Evolutionary conservation across 2,797 vertebrate genomes (phyloP).

Genomic region (Pitangus sulphuratus): DNA sequence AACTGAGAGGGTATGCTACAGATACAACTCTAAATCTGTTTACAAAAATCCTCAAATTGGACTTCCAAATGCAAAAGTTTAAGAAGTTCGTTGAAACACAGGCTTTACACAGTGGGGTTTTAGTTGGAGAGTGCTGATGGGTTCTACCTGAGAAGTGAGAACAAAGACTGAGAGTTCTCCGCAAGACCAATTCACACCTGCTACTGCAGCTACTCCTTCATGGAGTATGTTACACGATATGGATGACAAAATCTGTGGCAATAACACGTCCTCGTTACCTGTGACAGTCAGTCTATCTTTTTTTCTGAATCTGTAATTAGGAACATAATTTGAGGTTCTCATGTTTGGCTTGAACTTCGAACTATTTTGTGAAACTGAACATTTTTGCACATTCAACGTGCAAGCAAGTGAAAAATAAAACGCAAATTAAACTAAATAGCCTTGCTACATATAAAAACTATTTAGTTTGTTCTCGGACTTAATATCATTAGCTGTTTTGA

Average conservation of each 20-base stretch:
- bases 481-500: neutral
- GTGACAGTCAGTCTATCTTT: neutral
- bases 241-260: neutral
- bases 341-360: neutral
- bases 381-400: neutral
- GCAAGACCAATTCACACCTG: neutral
- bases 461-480: neutral
- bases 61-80: neutral
- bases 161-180: neutral
- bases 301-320: neutral
- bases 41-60: neutral
- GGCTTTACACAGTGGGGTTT: neutral
- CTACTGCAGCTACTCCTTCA: neutral
- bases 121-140: neutral
- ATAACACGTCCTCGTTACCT: neutral
- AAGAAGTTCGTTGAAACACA: neutral
- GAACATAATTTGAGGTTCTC: neutral
- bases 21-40: neutral
- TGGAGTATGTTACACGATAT: neutral
- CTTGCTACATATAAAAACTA: neutral
- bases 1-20: neutral
- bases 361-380: neutral
- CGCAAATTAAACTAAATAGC: neutral
- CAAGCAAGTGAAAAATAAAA: conserved; percentile 1
- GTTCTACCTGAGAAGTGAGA: neutral